These are phyloP conservation scores for Tribolium castaneum DNA, from an alignment of 1,140 invertebrate species.

Conservation along the genomic window DNA sequence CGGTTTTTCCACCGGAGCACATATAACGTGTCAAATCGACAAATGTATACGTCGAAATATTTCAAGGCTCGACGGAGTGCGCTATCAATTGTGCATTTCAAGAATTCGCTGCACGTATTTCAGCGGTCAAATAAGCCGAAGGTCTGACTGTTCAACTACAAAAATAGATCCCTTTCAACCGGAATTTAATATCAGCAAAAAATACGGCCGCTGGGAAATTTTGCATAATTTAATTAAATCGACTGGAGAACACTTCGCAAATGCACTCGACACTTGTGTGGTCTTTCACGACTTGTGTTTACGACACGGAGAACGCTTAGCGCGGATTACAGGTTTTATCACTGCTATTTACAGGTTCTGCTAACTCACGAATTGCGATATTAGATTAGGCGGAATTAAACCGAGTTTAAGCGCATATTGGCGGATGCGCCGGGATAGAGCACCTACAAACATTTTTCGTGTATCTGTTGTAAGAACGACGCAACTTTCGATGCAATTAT, in stretches of 20 bases:
- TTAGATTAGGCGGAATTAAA: too few relatives aligned
- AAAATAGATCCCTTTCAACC: neutral
- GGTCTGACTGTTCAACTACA: slow-evolving; percentile 10
- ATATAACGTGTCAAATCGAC: slow-evolving; percentile 27
- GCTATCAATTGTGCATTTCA: slow-evolving; percentile 23
- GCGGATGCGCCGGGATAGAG: too few relatives aligned
- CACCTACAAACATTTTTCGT: too few relatives aligned
- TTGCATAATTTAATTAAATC: neutral
- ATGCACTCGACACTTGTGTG: neutral
- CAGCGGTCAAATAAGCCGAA: slow-evolving; percentile 29
- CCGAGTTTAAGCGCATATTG: too few relatives aligned
- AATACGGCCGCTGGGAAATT: neutral
- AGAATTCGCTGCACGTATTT: slow-evolving; percentile 24
- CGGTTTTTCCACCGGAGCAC: neutral
- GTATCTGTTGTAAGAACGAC: neutral
- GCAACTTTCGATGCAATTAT: neutral
- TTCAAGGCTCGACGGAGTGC: neutral
- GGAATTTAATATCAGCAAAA: neutral
- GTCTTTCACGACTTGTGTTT: neutral
- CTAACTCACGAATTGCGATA: too few relatives aligned
- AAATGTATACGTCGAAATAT: slow-evolving; percentile 24
- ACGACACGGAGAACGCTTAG: neutral
- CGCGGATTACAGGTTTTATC: neutral
- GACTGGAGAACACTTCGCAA: neutral
- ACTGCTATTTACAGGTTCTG: neutral